Conservation (phyloP, 2,888 invertebrate species). For the Blastobasis adustella region DNA sequence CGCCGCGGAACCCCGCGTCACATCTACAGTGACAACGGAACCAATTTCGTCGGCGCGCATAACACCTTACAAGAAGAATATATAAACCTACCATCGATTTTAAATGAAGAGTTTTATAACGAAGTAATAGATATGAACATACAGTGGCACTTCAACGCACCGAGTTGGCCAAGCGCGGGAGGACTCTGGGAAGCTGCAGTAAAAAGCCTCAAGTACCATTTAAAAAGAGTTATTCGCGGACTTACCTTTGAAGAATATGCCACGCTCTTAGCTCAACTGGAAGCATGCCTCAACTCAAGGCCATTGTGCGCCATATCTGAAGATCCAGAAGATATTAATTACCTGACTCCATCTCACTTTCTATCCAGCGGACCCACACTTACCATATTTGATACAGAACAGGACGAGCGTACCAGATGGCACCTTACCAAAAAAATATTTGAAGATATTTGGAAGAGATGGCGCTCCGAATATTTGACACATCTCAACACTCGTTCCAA, state of each 20-base stretch:
- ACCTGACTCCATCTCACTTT: too few relatives aligned
- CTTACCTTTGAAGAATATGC: conserved; percentile 13
- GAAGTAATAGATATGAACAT: conserved; percentile 2
- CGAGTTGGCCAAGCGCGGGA: conserved; percentile 8
- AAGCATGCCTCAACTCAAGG: too few relatives aligned
- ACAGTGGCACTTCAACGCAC: conserved; percentile 13
- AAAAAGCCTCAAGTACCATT: conserved; percentile 7
- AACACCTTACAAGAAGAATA: not conserved
- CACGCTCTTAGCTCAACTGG: conserved; percentile 13
- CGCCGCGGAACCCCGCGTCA: not conserved
- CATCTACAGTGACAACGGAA: not conserved
- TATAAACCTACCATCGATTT: too few relatives aligned
- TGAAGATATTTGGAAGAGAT: conserved; percentile 11
- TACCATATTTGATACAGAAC: not conserved
- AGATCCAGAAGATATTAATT: too few relatives aligned
- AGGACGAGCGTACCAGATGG: conserved; percentile 2
- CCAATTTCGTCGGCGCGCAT: not conserved
- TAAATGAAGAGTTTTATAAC: too few relatives aligned
- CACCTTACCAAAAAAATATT: too few relatives aligned
- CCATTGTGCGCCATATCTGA: too few relatives aligned
- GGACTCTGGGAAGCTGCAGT: conserved; percentile 13
- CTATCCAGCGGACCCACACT: too few relatives aligned
- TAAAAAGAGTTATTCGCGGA: conserved; percentile 6
- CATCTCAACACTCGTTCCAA: conserved; percentile 6
- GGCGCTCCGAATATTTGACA: conserved; percentile 9